Percentiles rank a stretch among this genome's conserved stretches.
Conservation (phyloP, 2,113 vertebrate genomes). For the Illadopsis cleaveri region DNA sequence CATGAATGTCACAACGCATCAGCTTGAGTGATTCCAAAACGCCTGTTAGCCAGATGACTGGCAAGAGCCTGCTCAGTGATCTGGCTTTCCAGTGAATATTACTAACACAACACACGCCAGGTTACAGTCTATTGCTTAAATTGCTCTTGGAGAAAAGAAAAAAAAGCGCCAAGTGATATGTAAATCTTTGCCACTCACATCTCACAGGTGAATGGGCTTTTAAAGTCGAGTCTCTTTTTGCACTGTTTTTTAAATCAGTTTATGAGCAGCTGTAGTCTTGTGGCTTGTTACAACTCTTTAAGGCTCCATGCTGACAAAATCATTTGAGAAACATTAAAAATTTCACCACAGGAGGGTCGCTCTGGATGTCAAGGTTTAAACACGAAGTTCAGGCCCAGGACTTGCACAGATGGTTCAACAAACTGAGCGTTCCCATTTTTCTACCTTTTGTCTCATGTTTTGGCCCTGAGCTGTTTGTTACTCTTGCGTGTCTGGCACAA, state of each 20-base stretch:
- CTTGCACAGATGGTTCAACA: conserved; percentile 54
- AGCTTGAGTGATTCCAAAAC: neutral
- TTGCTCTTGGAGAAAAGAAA: conserved; percentile 30
- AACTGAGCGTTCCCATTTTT: conserved; percentile 1
- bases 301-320: conserved; percentile 73
- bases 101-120: conserved; percentile 57
- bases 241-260: conserved; percentile 42
- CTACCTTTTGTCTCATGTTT: conserved; percentile 60
- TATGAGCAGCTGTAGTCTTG: conserved; percentile 59
- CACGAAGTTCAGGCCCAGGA: conserved; percentile 51
- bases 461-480: conserved; percentile 78
- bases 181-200: conserved; percentile 21
- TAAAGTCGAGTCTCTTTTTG: conserved; percentile 45
- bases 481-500: conserved; percentile 64
- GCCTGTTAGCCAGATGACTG: neutral
- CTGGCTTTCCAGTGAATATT: conserved; percentile 65
- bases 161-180: conserved; percentile 35
- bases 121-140: conserved; percentile 66
- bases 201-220: conserved; percentile 51
- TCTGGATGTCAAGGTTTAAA: conserved; percentile 50
- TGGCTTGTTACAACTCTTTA: conserved; percentile 70
- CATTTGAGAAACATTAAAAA: conserved; percentile 65
- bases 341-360: conserved; percentile 49
- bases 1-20: conserved; percentile 9
- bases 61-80: conserved; percentile 30